Conservation (phyloP, 2,797 vertebrate genomes). For the Sardinella longiceps region DNA sequence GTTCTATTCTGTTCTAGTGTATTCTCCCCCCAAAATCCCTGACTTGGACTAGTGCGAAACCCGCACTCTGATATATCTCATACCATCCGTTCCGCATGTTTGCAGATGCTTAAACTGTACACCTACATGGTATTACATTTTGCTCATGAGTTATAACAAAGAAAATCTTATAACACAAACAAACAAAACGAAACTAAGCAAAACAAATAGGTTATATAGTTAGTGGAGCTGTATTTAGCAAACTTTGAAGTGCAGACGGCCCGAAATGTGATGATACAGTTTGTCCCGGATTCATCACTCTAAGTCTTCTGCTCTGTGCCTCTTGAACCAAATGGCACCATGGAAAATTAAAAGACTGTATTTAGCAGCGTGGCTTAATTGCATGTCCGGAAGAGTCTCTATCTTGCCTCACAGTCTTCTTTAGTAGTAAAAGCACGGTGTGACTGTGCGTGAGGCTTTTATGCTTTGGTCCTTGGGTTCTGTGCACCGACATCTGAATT, state of each 20-base stretch:
- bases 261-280: not conserved
- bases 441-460: too few relatives aligned
- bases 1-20: not conserved
- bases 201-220: too few relatives aligned
- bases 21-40: not conserved
- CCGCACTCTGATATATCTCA: not conserved
- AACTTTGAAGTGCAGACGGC: not conserved
- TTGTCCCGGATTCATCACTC: not conserved
- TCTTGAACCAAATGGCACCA: not conserved
- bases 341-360: not conserved
- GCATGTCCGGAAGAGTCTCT: too few relatives aligned
- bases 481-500: not conserved
- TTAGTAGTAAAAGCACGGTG: too few relatives aligned
- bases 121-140: not conserved
- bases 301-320: not conserved
- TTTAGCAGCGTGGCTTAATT: not conserved
- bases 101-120: not conserved
- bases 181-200: too few relatives aligned
- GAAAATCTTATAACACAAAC: too few relatives aligned
- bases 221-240: not conserved
- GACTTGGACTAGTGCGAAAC: not conserved
- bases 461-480: too few relatives aligned
- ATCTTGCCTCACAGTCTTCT: too few relatives aligned
- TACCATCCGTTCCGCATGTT: not conserved
- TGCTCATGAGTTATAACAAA: not conserved